Evolutionary conservation across 23 tunicate species (phyloP).

Genomic region (Trididemnum nubilum): DNA sequence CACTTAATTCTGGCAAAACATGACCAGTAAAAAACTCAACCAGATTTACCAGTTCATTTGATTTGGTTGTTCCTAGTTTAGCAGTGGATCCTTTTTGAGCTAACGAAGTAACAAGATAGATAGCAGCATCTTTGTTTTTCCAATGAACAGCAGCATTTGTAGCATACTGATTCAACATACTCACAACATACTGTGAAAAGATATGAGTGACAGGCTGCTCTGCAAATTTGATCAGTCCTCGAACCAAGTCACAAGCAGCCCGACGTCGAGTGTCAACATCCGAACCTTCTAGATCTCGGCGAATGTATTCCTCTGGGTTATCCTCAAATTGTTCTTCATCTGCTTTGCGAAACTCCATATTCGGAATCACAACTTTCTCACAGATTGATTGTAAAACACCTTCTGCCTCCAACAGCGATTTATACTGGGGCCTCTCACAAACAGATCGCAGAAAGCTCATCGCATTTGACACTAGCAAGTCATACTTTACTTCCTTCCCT

Average conservation of each 20-base stretch:
- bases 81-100: conserved; percentile 93
- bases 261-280: conserved; percentile 90
- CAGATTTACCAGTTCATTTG: conserved; percentile 80
- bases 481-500: conserved; percentile 90
- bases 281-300: conserved; percentile 93
- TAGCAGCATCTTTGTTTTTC: conserved; percentile 95
- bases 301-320: conserved; percentile 93
- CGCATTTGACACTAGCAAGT: conserved; percentile 89
- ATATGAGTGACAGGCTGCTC: conserved; percentile 78
- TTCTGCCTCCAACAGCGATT: conserved; percentile 75
- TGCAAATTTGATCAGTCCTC: conserved; percentile 67
- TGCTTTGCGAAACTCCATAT: conserved; percentile 81
- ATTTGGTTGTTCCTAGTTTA: conserved; percentile 76
- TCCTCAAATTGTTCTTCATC: conserved; percentile 97
- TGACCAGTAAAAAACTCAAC: conserved; percentile 61
- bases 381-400: conserved; percentile 74
- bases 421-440: conserved; percentile 78
- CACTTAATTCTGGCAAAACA: conserved; percentile 58
- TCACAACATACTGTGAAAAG: conserved; percentile 78
- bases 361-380: conserved; percentile 93
- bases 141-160: conserved; percentile 44
- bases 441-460: conserved; percentile 78
- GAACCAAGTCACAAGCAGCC: conserved; percentile 94
- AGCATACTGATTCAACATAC: conserved; percentile 62
- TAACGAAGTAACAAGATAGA: conserved; percentile 86